Evolutionary conservation across 2,888 invertebrate species (phyloP).

Genomic region (Aethes cnicana): DNA sequence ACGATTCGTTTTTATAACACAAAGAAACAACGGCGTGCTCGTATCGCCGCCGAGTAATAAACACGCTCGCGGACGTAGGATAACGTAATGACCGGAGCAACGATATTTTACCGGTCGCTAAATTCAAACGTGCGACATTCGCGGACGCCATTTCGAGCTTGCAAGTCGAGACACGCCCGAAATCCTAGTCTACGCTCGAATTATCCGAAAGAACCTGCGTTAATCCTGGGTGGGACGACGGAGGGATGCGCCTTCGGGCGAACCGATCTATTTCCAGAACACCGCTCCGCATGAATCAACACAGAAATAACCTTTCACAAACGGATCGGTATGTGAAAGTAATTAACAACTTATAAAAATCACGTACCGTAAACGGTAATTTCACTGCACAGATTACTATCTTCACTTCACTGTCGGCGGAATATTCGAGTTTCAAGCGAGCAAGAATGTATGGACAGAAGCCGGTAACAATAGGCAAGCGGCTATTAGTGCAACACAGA

Average conservation of each 20-base stretch:
- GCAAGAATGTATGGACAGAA: slow-evolving; percentile 66
- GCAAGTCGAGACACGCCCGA: slow-evolving; percentile 71
- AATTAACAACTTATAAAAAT: slow-evolving; percentile 63
- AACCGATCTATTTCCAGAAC: slow-evolving; percentile 79
- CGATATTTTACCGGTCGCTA: slow-evolving; percentile 74
- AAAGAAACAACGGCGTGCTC: slow-evolving; percentile 14
- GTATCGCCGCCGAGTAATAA: slow-evolving; percentile 33
- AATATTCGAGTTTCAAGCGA: slow-evolving; percentile 54
- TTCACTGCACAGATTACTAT: slow-evolving; percentile 72
- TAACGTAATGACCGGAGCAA: slow-evolving; percentile 39
- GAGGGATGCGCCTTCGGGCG: slow-evolving; percentile 74
- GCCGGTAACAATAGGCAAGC: slow-evolving; percentile 62
- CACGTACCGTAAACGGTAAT: slow-evolving; percentile 78
- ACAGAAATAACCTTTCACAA: slow-evolving; percentile 81
- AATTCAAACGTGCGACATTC: slow-evolving; percentile 70
- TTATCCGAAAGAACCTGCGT: slow-evolving; percentile 49
- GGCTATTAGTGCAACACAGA: slow-evolving; percentile 61
- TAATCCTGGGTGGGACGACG: slow-evolving; percentile 59
- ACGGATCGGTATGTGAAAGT: slow-evolving; percentile 69
- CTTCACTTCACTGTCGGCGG: slow-evolving; percentile 61
- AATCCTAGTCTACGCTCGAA: slow-evolving; percentile 19
- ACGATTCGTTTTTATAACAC: slow-evolving; percentile 9
- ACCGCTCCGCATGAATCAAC: slow-evolving; percentile 80
- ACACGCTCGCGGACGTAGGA: slow-evolving; percentile 35
- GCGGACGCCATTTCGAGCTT: slow-evolving; percentile 77